Evolutionary conservation across 2,113 vertebrate species (phyloP).

Genomic region (Synodontis membranacea): DNA sequence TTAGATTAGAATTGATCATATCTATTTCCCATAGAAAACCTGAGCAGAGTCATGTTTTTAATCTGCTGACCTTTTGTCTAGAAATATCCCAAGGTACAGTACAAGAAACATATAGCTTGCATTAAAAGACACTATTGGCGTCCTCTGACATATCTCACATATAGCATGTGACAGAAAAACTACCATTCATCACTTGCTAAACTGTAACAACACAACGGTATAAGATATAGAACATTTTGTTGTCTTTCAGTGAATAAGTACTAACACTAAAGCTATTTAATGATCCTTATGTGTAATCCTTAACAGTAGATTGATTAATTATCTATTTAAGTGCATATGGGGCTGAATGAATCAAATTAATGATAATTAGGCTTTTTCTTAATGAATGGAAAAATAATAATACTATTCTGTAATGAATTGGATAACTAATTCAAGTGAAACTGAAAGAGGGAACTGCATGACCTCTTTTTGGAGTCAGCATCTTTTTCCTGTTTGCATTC

Average conservation of each 20-base stretch:
- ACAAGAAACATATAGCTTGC: neutral
- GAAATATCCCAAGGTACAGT: neutral
- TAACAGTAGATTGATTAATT: neutral
- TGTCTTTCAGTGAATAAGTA: neutral
- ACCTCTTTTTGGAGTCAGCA: slow-evolving; percentile 4
- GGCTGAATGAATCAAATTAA: neutral
- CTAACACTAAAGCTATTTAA: neutral
- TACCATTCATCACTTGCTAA: neutral
- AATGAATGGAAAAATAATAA: neutral
- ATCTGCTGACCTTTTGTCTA: neutral
- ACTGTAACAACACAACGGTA: neutral
- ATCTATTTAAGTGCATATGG: neutral
- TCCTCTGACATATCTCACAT: neutral
- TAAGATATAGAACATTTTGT: neutral
- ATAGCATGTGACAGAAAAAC: neutral
- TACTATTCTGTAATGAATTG: neutral
- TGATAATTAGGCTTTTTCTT: neutral
- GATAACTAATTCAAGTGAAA: slow-evolving; percentile 5
- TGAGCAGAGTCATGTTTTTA: neutral
- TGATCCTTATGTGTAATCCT: neutral
- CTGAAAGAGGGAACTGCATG: slow-evolving; percentile 7
- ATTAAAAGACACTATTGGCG: neutral
- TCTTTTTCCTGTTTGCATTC: neutral
- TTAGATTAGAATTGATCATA: neutral
- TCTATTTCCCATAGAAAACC: neutral